Evolutionary conservation across 2,113 vertebrate genomes (phyloP).

Genomic region (Eupsittula cactorum): DNA sequence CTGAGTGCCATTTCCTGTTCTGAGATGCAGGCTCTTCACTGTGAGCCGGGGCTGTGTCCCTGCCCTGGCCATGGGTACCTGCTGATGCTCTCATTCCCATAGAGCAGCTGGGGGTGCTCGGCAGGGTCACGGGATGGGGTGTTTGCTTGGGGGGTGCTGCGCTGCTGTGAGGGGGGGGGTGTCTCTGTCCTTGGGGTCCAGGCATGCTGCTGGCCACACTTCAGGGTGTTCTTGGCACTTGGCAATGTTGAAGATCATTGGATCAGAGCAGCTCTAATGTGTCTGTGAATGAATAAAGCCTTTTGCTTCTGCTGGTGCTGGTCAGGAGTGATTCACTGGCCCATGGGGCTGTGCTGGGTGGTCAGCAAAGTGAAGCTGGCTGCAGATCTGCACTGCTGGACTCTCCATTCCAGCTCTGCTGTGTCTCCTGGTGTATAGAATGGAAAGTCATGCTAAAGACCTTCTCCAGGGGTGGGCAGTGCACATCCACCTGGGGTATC

Average conservation of each 20-base stretch:
- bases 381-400: accelerated
- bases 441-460: background rate
- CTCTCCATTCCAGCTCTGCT: background rate
- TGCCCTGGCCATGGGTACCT: accelerated
- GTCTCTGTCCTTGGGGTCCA: background rate
- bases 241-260: background rate
- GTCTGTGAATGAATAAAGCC: background rate
- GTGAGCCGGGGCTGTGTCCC: background rate
- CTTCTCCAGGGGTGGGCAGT: background rate
- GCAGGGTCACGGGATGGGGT: background rate
- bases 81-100: background rate
- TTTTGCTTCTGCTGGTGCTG: background rate
- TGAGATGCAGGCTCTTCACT: background rate
- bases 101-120: too few species aligned
- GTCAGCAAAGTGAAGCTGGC: background rate
- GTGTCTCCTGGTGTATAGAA: background rate
- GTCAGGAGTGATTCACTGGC: background rate
- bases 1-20: background rate
- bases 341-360: background rate
- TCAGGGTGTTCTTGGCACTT: too few species aligned
- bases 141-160: background rate
- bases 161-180: background rate
- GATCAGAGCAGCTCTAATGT: background rate
- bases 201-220: background rate
- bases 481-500: background rate